Conservation (phyloP, 2,888 invertebrate genomes). For the Platynereis dumerilii region DNA sequence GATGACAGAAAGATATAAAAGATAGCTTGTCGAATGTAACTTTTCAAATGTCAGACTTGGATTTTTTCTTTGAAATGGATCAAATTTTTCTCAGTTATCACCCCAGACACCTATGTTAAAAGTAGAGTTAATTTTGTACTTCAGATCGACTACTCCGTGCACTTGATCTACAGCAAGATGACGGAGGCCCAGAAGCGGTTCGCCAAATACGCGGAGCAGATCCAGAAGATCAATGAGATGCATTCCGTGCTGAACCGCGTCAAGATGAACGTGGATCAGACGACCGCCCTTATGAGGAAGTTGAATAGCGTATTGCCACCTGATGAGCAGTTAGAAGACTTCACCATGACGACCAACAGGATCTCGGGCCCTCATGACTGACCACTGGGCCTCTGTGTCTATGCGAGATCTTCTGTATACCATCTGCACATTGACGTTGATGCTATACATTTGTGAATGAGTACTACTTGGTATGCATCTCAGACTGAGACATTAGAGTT, state of each 20-base stretch:
- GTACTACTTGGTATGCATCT: no score
- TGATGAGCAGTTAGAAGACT: slow-evolving; percentile 77
- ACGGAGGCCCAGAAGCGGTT: slow-evolving; percentile 84
- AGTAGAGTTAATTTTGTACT: slow-evolving; percentile 20
- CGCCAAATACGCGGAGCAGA: slow-evolving; percentile 83
- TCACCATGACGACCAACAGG: slow-evolving; percentile 22
- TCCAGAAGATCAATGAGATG: slow-evolving; percentile 82
- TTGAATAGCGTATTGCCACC: slow-evolving; percentile 83
- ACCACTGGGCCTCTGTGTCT: no score
- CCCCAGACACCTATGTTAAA: no score
- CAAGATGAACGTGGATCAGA: slow-evolving; percentile 77
- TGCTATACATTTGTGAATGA: no score
- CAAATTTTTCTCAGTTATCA: no score
- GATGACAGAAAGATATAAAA: not conserved
- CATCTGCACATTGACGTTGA: no score
- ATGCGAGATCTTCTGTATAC: no score
- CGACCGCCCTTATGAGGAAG: slow-evolving; percentile 83
- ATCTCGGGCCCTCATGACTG: not conserved
- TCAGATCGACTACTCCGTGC: slow-evolving; percentile 77
- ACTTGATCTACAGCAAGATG: slow-evolving; percentile 73
- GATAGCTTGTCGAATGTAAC: not conserved
- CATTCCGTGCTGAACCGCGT: slow-evolving; percentile 62
- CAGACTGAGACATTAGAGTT: no score
- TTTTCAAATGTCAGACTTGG: no score
- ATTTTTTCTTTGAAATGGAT: no score